phyloP scores from a whole-genome alignment of 2,113 vertebrate genomes.

The Takifugu flavidus region DNA sequence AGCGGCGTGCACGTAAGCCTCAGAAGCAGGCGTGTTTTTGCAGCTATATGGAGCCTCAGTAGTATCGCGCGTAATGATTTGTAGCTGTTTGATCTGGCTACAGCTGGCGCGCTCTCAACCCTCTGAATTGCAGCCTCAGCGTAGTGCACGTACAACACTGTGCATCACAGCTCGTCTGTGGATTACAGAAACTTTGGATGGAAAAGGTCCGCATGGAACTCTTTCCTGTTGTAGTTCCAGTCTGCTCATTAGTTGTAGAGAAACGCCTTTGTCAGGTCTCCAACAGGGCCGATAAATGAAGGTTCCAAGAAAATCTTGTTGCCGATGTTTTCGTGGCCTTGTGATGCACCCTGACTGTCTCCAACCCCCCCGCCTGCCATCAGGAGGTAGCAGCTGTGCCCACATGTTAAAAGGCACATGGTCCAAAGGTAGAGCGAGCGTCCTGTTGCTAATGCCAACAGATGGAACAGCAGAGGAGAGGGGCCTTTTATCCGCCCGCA shows the following conservation, averaged over 20 bases:
- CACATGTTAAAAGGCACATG: too few species aligned
- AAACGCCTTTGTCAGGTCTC: too few species aligned
- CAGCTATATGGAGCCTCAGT: conserved; percentile 32
- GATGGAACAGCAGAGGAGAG: too few species aligned
- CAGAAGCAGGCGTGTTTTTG: conserved; percentile 9
- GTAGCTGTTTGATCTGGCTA: conserved; percentile 44
- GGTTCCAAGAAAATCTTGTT: neutral
- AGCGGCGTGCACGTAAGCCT: conserved; percentile 36
- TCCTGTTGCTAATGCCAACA: too few species aligned
- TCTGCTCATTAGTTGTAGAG: conserved; percentile 28
- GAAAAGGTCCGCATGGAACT: neutral
- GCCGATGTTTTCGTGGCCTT: neutral
- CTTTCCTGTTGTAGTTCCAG: conserved; percentile 18
- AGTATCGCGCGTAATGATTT: conserved; percentile 46
- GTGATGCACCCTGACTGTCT: too few species aligned
- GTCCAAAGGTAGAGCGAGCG: too few species aligned
- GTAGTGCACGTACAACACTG: too few species aligned
- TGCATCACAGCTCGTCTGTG: too few species aligned
- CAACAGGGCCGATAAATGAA: conserved; percentile 9
- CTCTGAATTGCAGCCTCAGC: conserved; percentile 27
- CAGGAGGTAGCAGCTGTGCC: too few species aligned
- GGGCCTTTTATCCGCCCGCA: too few species aligned
- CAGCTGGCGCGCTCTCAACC: conserved; percentile 46
- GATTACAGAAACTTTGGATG: too few species aligned
- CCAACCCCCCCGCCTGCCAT: too few species aligned